Percentiles rank a stretch among this genome's conserved stretches.
Evolutionary conservation across 1,140 invertebrate genomes (phyloP).

Genomic region (Aphis gossypii): DNA sequence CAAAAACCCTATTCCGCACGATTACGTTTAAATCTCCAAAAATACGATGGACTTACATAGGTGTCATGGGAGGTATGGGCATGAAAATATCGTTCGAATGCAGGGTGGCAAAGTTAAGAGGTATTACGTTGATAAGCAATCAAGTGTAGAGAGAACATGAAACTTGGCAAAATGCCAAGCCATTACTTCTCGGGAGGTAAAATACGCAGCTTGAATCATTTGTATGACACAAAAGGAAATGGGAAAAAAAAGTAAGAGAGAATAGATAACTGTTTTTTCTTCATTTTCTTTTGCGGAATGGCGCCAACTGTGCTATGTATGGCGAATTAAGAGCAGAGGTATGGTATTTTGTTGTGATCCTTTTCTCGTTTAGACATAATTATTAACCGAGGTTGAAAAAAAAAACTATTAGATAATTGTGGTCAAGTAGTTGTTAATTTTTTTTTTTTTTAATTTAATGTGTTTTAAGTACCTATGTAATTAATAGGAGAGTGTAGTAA

Average conservation of each 20-base stretch:
- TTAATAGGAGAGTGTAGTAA: not conserved
- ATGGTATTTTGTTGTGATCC: not conserved
- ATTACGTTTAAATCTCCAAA: conserved; percentile 39
- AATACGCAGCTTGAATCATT: conserved; percentile 43
- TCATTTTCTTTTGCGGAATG: not conserved
- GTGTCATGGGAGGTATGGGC: not conserved
- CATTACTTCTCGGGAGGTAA: conserved; percentile 49
- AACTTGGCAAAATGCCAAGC: conserved; percentile 43
- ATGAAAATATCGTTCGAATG: conserved; percentile 14
- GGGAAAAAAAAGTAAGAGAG: conserved; percentile 21
- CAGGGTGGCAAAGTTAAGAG: conserved; percentile 29
- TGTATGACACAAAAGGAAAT: conserved; percentile 50
- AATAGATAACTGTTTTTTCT: conserved; percentile 2
- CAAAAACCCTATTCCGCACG: conserved; percentile 19
- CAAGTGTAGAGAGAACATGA: conserved; percentile 21
- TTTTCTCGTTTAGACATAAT: conserved; percentile 38
- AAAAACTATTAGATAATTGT: not conserved
- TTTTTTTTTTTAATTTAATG: not conserved
- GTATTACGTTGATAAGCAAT: conserved; percentile 53
- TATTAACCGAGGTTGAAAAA: not conserved
- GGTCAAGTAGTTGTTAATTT: not conserved
- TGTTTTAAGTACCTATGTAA: not conserved
- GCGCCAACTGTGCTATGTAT: conserved; percentile 15
- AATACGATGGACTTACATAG: not conserved
- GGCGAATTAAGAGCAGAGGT: conserved; percentile 9